Base-by-base conservation (phyloP, 2,797 vertebrate genomes). In the Ammospiza maritima region DNA sequence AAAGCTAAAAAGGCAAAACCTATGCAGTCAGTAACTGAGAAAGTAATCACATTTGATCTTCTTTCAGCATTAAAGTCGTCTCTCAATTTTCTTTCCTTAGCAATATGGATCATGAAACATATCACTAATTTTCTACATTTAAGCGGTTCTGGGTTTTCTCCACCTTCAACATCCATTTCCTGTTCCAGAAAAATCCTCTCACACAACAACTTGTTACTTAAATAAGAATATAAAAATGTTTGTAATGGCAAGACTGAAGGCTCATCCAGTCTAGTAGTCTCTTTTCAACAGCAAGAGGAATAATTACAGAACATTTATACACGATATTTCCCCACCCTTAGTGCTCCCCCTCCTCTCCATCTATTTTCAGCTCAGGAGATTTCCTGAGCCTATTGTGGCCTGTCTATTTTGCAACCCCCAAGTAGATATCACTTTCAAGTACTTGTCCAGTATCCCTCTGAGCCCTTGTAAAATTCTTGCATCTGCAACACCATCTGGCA, bases 281-380 rank as follows among this genome's bases (percentile, higher is more conserved):
- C 26, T 51, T 86, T 86, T 57, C 60, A 91, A 62, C 15, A 88
- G 54, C 66, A 76, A 25, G 25, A 86, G 84, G 79, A 94, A 78
- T 56, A 94, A 88, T 60, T 96, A 93, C 66, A 93, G 76, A 93
- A 88, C 44, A 87, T 78, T 75, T 32, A 36, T 48, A 56, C 21
- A 88, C 23, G 1, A n/a, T 88, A 76, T 84, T 90, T 76, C 83
- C 40, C 64, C n/a, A 84, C 45, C 38, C 66, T 56, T 56, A 44
- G 7, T n/a, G 13, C 18, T 88, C 65, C 44, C 51, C 12, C 13
- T 86, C 57, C 48, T 62, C 30, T 40, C 45, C 61, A 44, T 83
- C 85, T 94, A 91, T 96, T 96, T 96, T 95, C 80, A 84, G 85
- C 67, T 70, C 58, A 81, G 85, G 30, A 95, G 66, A 93, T 90